Base-by-base conservation (phyloP, 1,140 invertebrate species). In the Cherax quadricarinatus region DNA sequence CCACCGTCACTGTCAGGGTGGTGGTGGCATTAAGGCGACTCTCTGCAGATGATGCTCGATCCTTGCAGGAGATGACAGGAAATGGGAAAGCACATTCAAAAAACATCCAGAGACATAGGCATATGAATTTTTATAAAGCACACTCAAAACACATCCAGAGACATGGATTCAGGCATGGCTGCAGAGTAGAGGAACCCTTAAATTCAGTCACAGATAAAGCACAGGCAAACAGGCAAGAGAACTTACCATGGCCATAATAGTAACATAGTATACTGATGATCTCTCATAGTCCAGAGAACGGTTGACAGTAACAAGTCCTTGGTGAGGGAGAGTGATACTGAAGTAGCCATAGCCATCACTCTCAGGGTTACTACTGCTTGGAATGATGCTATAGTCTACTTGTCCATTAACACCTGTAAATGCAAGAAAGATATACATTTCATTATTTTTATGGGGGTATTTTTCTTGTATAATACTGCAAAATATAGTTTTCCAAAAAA, bases 241-340 rank as follows among this genome's bases (percentile, higher is more conserved):
- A 97, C 97, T 97, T 95, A 98, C 98, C 95, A 97, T 97, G 92
- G 98, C 98, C 92, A 98, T 96, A 94, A 98, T 97, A 91, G 97
- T 98, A 94, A 99, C 96, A 94, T 98, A 97, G 95, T 98, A 98
- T 94, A 97, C 96, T 94, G 98, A 97, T n/a, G 97, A 97, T 94
- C 96, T 97, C 95, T 99, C 98, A 95, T 97, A 99, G 95, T 99
- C 98, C 94, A 99, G 96, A 51, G 96, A 98, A 94, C 97, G 97
- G 94, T 97, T 98, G n/a, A 99, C 97, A 14, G 97, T 98, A 90
- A 99, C 97, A 94, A 98, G 97, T 92, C 98, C 98, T 95, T 98
- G 98, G 95, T 98, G 98, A 9, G 98, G 98, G 94, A 98, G 96
- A 86, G 97, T 97, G 95, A 98, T 98, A 89, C 97, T 96, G 95